Conservation (phyloP, 2,113 vertebrate genomes). For the Terrapene triunguis region DNA sequence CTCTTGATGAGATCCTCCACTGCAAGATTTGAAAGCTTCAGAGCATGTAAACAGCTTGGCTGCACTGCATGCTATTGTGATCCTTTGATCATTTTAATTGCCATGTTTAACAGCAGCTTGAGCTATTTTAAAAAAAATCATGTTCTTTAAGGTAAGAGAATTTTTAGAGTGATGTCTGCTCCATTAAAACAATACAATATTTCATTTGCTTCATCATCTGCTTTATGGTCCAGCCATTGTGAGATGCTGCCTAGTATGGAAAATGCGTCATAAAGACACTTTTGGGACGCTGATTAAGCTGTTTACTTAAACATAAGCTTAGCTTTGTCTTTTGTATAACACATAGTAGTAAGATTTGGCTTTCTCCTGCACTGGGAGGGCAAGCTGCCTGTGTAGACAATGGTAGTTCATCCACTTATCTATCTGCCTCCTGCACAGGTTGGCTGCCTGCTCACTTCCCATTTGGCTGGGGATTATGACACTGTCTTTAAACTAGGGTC, state of each 20-base stretch:
- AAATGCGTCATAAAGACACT: slow-evolving; percentile 54
- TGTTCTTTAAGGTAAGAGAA: slow-evolving; percentile 35
- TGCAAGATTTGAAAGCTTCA: neutral
- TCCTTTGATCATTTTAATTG: slow-evolving; percentile 65
- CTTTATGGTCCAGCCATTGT: slow-evolving; percentile 56
- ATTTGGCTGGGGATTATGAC: neutral
- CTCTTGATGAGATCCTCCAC: neutral
- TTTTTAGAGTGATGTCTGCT: slow-evolving; percentile 37
- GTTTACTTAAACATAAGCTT: slow-evolving; percentile 36
- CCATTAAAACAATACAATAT: slow-evolving; percentile 6
- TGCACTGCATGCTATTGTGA: neutral
- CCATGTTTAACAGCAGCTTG: slow-evolving; percentile 37
- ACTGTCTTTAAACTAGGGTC: neutral
- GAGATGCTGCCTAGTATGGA: slow-evolving; percentile 27
- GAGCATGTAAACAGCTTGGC: neutral
- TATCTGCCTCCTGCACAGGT: rapidly evolving
- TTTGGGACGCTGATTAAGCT: slow-evolving; percentile 38
- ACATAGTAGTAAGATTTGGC: slow-evolving; percentile 26
- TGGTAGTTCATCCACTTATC: neutral
- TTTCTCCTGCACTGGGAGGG: neutral
- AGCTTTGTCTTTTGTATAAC: slow-evolving; percentile 6
- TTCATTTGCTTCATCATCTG: slow-evolving; percentile 58
- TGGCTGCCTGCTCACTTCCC: neutral
- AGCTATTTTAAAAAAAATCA: slow-evolving; percentile 56
- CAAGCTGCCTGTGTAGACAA: neutral